Percentiles rank a stretch among this genome's conserved stretches.
phyloP scores from a whole-genome alignment of 2,113 vertebrate species.

The Cottus gobio region DNA sequence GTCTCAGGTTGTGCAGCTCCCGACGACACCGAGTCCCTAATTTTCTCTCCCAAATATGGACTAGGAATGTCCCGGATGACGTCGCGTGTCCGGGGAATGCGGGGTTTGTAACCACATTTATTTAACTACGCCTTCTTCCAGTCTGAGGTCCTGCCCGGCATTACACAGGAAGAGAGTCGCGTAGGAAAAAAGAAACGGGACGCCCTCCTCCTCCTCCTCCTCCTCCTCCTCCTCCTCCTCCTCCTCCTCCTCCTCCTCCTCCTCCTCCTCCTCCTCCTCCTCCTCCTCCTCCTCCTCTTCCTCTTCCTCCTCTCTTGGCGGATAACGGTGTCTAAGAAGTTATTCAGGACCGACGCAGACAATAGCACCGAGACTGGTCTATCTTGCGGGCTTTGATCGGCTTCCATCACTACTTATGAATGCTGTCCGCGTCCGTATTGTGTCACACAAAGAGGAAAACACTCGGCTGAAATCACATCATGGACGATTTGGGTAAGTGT shows the following conservation, averaged over 20 bases:
- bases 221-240: conserved; percentile 2
- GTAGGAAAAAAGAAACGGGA: conserved; percentile 62
- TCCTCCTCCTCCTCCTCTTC: conserved; percentile 44
- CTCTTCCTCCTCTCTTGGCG: conserved; percentile 65
- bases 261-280: conserved; percentile 45
- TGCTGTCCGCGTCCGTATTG: conserved; percentile 24
- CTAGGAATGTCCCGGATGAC: conserved; percentile 82
- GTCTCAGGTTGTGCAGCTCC: background rate
- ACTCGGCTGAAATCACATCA: conserved; percentile 50
- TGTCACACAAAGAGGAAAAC: conserved; percentile 39
- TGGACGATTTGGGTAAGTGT: conserved; percentile 84
- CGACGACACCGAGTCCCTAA: conserved; percentile 40
- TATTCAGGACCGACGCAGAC: conserved; percentile 64
- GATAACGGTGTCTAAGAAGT: conserved; percentile 80
- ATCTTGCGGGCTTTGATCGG: conserved; percentile 14
- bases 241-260: conserved; percentile 58
- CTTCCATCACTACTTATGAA: conserved; percentile 44
- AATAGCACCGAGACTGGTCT: conserved; percentile 47
- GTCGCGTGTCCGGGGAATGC: conserved; percentile 72
- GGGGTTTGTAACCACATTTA: conserved; percentile 67
- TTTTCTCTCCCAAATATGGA: conserved; percentile 82
- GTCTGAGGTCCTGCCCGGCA: conserved; percentile 64
- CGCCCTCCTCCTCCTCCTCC: conserved; percentile 68
- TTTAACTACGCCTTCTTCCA: conserved; percentile 74
- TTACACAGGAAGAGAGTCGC: conserved; percentile 73